These are phyloP conservation scores for Venturia canescens DNA, from an alignment of 1,140 invertebrate species.

Conservation along the genomic window DNA sequence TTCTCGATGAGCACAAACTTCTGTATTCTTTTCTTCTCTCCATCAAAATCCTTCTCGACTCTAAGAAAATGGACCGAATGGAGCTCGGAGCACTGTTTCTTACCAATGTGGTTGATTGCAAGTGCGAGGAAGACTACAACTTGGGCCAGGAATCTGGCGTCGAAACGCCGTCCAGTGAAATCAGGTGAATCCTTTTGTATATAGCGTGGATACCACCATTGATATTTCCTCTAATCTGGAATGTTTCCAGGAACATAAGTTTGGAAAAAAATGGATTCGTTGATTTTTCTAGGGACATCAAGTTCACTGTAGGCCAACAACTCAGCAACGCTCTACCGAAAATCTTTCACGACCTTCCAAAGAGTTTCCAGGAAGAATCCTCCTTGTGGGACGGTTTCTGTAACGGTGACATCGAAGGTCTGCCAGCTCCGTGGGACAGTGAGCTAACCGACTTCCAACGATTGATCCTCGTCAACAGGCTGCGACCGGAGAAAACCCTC, in stretches of 20 bases:
- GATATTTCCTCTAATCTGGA: too few species aligned
- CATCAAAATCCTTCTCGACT: conserved; percentile 73
- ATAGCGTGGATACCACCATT: too few species aligned
- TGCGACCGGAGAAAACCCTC: conserved; percentile 80
- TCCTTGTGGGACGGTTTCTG: conserved; percentile 79
- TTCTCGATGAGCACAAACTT: conserved; percentile 85
- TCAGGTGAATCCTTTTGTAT: too few species aligned
- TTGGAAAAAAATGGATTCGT: too few species aligned
- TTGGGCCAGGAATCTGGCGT: not conserved
- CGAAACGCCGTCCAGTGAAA: not conserved
- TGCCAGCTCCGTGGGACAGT: conserved; percentile 76
- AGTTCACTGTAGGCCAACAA: conserved; percentile 65
- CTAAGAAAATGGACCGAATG: conserved; percentile 77
- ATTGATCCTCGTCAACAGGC: conserved; percentile 79
- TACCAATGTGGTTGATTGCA: not conserved
- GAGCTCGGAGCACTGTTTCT: conserved; percentile 61
- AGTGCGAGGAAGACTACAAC: not conserved
- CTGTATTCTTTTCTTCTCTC: conserved; percentile 84
- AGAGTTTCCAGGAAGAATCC: conserved; percentile 68
- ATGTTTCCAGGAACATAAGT: too few species aligned
- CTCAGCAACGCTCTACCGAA: conserved; percentile 73
- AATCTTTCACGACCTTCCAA: conserved; percentile 73
- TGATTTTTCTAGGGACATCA: not conserved
- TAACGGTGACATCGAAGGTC: conserved; percentile 58
- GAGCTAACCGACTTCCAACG: conserved; percentile 79